These are phyloP conservation scores for Xestia sexstrigata DNA, from an alignment of 2,888 invertebrate species.

Conservation along the genomic window DNA sequence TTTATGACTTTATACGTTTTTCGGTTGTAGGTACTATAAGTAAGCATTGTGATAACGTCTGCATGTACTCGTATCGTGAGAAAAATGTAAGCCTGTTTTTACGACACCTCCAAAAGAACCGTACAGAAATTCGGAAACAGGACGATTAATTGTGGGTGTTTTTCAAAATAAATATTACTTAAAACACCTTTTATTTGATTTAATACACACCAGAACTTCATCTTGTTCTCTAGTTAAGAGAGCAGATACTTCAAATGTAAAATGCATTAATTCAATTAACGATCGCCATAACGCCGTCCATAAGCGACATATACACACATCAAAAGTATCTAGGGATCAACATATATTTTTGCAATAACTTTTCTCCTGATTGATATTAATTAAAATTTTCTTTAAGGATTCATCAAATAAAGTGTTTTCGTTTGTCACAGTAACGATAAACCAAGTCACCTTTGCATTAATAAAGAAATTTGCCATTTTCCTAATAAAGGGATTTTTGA, in stretches of 20 bases:
- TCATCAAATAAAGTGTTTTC: too few relatives aligned
- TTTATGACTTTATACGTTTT: too few relatives aligned
- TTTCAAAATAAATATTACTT: background rate
- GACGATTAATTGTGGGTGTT: background rate
- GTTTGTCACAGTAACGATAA: too few relatives aligned
- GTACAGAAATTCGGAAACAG: background rate
- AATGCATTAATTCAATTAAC: background rate
- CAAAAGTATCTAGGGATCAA: too few relatives aligned
- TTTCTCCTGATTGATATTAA: too few relatives aligned
- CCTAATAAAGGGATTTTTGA: too few relatives aligned
- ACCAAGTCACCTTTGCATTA: too few relatives aligned
- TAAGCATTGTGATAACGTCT: background rate
- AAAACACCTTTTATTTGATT: background rate
- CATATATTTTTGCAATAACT: too few relatives aligned
- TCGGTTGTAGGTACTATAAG: background rate
- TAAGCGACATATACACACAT: background rate
- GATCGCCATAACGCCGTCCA: too few relatives aligned
- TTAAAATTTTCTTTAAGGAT: too few relatives aligned
- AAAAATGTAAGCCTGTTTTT: too few relatives aligned
- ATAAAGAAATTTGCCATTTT: too few relatives aligned
- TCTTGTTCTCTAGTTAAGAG: background rate
- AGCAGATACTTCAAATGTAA: background rate
- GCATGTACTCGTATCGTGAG: background rate
- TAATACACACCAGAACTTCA: background rate
- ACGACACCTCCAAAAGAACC: background rate